Conservation (phyloP, 2,797 vertebrate genomes). For the Decapterus maruadsi region DNA sequence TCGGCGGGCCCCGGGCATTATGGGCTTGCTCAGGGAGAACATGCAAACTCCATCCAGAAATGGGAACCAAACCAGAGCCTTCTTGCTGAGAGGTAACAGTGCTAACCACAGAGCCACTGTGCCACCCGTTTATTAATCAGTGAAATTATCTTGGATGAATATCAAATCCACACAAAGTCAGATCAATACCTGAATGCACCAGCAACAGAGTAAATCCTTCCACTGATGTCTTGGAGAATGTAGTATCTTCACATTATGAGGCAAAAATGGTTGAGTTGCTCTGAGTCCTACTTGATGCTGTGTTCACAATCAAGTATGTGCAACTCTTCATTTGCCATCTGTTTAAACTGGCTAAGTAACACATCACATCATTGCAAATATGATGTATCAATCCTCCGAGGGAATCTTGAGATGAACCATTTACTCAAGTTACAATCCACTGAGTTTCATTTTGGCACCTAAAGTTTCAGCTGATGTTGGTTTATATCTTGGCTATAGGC, state of each 20-base stretch:
- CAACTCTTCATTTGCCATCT: constrained; percentile 33
- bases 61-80: no score
- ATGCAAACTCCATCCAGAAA: no score
- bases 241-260: constrained; percentile 24
- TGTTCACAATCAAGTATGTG: constrained; percentile 18
- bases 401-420: constrained; percentile 30
- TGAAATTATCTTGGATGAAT: constrained; percentile 41
- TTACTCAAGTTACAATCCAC: no score
- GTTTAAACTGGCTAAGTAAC: constrained; percentile 41
- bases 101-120: no score
- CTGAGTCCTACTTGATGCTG: constrained; percentile 32
- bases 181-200: constrained; percentile 20
- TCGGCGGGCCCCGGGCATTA: no score
- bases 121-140: constrained; percentile 36
- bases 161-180: constrained; percentile 36
- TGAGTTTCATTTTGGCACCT: constrained; percentile 12
- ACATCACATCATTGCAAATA: constrained; percentile 5
- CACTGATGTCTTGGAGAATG: constrained; percentile 20
- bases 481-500: constrained; percentile 8
- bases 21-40: no score
- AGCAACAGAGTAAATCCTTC: constrained; percentile 14
- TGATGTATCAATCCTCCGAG: neutral
- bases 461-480: constrained; percentile 13
- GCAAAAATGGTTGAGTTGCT: constrained; percentile 27
- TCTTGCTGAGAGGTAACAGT: no score